These are phyloP conservation scores for Butorides virescens DNA, from an alignment of 2,113 vertebrate species.

Conservation along the genomic window DNA sequence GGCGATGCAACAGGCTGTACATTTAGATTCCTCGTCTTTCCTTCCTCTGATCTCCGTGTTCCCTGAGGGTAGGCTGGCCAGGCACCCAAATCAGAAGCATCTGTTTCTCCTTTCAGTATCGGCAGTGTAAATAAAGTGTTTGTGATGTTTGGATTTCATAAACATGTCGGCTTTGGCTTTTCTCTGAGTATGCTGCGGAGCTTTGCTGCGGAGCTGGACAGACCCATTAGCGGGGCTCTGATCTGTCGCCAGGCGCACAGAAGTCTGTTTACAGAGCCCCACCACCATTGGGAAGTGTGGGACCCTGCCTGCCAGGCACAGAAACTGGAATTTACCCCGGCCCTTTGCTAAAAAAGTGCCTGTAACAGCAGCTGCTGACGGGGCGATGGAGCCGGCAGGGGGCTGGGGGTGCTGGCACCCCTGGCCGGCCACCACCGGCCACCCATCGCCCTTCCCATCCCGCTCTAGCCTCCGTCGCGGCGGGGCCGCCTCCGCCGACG, in stretches of 20 bases:
- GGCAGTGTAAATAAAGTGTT: not conserved
- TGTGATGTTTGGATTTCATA: not conserved
- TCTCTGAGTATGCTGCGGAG: not conserved
- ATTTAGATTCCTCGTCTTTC: not conserved
- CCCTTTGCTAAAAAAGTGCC: not conserved
- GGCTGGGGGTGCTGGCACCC: not conserved
- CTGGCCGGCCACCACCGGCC: rapidly evolving
- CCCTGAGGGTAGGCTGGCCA: not conserved
- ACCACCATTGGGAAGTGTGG: not conserved
- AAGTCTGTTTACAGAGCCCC: not conserved
- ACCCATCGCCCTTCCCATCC: not conserved
- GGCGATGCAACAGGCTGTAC: not conserved
- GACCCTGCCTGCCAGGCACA: not conserved
- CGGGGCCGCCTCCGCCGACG: not conserved
- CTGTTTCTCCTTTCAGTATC: not conserved
- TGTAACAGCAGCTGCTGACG: not conserved
- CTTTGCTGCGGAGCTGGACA: not conserved
- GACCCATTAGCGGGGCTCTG: not conserved
- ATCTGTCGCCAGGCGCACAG: not conserved
- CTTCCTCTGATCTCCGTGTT: not conserved
- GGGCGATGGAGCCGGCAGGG: not conserved
- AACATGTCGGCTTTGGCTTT: not conserved
- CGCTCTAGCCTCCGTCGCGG: rapidly evolving
- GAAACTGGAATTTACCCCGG: not conserved
- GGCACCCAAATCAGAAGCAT: constrained; percentile 14